Evolutionary conservation across 2,113 vertebrate genomes (phyloP), one percentile per base, ranked within the genome.

Genomic region (Xiphophorus hellerii): DNA sequence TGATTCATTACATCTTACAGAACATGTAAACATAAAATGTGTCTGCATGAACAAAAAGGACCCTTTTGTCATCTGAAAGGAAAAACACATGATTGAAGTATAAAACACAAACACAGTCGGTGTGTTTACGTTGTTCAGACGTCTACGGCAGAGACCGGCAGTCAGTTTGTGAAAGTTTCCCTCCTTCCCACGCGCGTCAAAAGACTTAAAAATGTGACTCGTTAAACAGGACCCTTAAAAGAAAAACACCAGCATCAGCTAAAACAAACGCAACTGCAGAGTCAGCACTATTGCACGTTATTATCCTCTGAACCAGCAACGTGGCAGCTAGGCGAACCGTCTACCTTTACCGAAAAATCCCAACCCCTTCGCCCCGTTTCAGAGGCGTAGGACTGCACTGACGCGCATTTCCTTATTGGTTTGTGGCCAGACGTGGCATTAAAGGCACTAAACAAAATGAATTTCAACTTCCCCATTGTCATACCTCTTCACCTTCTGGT

Each of bases 271-370:
- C n/a, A 3, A 77, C 4, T 29, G n/a, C 74, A 69, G 39, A 70
- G 58, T 60, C 29, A 4, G 48, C 61, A 70, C 35, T 79, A 90
- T 90, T 90, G 88, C 85, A 89, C 87, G 80, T 74, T 29, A 63
- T 76, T 64, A 15, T 65, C 67, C 13, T 37, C 12, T 77, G 73
- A 84, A 84, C 69, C 30, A 15, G 44, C 20, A 61, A 17, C 22
- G 17, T 30, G 35, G 58, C 27, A 10, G 48, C n/a, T 5, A 22
- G 4, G 62, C 25, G 4, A 1, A 76, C 31, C 70, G 71, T 69
- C n/a, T 48, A 31, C 27, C 31, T 70, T 83, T 25, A 25, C 60
- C 7, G 0, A 74, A 80, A 81, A 54, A 13, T 30, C 37, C 65
- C 15, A 30, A 66, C 25, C 25, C 64, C 67, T 48, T 33, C 28